Evolutionary conservation across 2,888 invertebrate species (phyloP).

Genomic region (Sarcophaga rosellei): DNA sequence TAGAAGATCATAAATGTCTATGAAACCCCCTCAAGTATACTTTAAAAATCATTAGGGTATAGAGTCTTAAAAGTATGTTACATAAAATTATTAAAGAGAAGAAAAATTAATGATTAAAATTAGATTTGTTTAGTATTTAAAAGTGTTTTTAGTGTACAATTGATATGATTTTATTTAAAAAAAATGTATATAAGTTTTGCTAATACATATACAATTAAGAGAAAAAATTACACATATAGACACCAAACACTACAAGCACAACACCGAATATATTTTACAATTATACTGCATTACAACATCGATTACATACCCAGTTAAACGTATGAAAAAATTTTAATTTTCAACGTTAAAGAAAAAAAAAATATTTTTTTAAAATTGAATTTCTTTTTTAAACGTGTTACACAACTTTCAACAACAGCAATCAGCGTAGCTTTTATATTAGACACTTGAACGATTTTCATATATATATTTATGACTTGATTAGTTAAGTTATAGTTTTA

Average conservation of each 20-base stretch:
- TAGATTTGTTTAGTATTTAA: no score
- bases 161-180: background rate
- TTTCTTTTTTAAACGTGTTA: conserved; percentile 36
- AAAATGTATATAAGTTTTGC: background rate
- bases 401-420: conserved; percentile 54
- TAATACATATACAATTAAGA: background rate
- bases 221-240: conserved; percentile 21
- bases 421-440: background rate
- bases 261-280: conserved; percentile 55
- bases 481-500: no score
- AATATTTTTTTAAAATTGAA: conserved; percentile 5
- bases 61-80: no score
- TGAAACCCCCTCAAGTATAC: no score
- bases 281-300: conserved; percentile 79
- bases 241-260: conserved; percentile 64
- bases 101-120: no score
- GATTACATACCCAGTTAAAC: conserved; percentile 76
- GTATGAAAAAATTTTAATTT: conserved; percentile 12
- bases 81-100: no score
- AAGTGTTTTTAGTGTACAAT: background rate
- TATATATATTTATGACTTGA: no score
- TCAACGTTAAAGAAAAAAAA: conserved; percentile 28
- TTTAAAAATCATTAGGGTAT: no score
- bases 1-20: no score
- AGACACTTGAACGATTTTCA: background rate